A percentile compares a stretch with the other conserved stretches of the same genome.
These are phyloP conservation scores for Sitta carolinensis DNA, from an alignment of 2,797 vertebrate genomes.

Conservation along the genomic window DNA sequence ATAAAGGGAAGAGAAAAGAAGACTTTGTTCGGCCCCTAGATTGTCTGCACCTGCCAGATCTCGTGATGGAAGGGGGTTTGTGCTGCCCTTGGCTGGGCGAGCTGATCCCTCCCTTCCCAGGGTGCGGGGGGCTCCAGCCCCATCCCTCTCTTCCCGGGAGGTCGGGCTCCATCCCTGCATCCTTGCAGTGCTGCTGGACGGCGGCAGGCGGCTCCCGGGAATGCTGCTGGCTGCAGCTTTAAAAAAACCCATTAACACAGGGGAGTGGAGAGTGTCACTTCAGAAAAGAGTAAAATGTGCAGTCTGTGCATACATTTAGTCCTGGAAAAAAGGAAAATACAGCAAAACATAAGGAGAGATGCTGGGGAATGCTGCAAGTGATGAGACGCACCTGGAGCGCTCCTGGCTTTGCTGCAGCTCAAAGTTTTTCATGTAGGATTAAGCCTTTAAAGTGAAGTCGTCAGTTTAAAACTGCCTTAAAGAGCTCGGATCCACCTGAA, in stretches of 20 bases:
- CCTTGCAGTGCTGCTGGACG: not conserved
- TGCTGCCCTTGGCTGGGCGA: not conserved
- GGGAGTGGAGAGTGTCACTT: fast-evolving
- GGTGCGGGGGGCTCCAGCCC: fast-evolving
- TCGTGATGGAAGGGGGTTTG: not conserved
- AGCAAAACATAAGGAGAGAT: not conserved
- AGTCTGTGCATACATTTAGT: fast-evolving
- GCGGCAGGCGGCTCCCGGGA: slow-evolving; percentile 64
- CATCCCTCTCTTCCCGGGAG: not conserved
- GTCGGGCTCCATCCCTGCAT: no score
- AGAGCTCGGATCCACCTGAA: not conserved
- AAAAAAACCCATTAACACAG: not conserved
- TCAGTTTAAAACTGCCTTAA: not conserved
- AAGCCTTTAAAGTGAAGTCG: not conserved
- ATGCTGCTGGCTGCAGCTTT: not conserved
- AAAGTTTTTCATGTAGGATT: not conserved
- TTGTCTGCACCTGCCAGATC: not conserved
- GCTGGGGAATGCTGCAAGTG: not conserved
- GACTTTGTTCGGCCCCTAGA: not conserved
- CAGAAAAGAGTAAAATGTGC: not conserved
- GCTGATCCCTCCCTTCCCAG: not conserved
- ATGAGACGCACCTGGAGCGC: fast-evolving
- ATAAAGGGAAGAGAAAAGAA: not conserved
- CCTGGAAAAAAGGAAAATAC: no score
- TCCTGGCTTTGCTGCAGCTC: not conserved